Evolutionary conservation across 1,140 invertebrate species (phyloP).

Genomic region (Drosophila punjabiensis): DNA sequence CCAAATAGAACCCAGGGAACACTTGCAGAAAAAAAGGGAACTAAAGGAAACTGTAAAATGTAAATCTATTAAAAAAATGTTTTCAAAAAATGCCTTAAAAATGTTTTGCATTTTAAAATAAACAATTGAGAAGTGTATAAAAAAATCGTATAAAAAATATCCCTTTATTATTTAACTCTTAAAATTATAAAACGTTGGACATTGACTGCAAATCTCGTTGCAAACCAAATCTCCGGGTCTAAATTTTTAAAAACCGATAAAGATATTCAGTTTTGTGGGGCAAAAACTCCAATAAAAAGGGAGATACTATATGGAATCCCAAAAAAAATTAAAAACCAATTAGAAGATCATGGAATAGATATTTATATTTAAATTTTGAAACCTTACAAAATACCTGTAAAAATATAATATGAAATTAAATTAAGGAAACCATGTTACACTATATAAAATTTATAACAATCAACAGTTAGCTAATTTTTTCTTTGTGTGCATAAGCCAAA

Average conservation of each 20-base stretch:
- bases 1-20: conserved; percentile 6
- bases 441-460: not conserved
- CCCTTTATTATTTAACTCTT: too few species aligned
- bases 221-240: not conserved
- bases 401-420: too few species aligned
- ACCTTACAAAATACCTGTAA: not conserved
- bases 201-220: too few species aligned
- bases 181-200: too few species aligned
- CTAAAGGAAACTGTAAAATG: not conserved
- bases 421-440: not conserved
- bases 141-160: too few species aligned
- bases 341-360: too few species aligned
- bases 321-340: not conserved
- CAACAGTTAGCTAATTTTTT: not conserved
- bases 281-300: too few species aligned
- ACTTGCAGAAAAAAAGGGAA: not conserved
- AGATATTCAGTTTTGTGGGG: not conserved
- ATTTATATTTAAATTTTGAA: too few species aligned
- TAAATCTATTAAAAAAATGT: not conserved
- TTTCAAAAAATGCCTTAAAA: not conserved
- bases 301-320: not conserved
- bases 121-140: not conserved
- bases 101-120: not conserved
- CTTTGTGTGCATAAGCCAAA: not conserved
- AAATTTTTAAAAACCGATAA: not conserved